A percentile compares a stretch with the other conserved stretches of the same genome.
Evolutionary conservation across 2,888 invertebrate species (phyloP).

Genomic region (Dioctria rufipes): DNA sequence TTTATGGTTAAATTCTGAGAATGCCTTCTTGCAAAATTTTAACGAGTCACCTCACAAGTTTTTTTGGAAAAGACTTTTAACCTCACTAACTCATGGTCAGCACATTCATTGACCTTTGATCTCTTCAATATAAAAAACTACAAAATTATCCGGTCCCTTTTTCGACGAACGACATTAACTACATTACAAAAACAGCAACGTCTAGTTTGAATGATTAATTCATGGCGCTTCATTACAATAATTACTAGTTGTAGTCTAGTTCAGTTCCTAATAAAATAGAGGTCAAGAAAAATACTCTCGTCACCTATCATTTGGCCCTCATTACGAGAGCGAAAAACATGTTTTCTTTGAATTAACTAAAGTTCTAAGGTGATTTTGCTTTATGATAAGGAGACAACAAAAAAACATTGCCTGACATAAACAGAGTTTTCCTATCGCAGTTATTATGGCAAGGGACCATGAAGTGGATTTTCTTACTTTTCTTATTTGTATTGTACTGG

Average conservation of each 20-base stretch:
- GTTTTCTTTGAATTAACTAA: not conserved
- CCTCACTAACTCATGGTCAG: too few relatives aligned
- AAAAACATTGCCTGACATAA: not conserved
- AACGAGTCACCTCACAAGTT: too few relatives aligned
- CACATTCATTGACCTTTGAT: too few relatives aligned
- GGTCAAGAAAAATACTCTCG: not conserved
- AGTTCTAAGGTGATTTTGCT: not conserved
- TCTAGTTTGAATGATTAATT: not conserved
- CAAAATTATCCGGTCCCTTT: too few relatives aligned
- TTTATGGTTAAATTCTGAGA: too few relatives aligned
- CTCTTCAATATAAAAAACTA: too few relatives aligned
- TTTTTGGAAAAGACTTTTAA: too few relatives aligned
- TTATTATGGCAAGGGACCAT: not conserved
- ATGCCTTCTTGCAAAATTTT: too few relatives aligned
- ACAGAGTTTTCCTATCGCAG: not conserved
- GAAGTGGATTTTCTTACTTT: not conserved
- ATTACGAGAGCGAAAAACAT: not conserved
- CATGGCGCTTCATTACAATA: not conserved
- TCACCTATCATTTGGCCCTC: not conserved
- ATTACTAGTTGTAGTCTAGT: not conserved
- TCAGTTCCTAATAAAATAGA: not conserved
- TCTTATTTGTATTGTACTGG: not conserved
- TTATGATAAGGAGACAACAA: not conserved
- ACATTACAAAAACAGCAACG: too few relatives aligned
- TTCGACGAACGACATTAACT: too few relatives aligned